Percentiles rank a stretch among this genome's conserved stretches.
These are phyloP conservation scores for Odocoileus hemionus DNA, from an alignment of 2,113 vertebrate species.

Conservation along the genomic window DNA sequence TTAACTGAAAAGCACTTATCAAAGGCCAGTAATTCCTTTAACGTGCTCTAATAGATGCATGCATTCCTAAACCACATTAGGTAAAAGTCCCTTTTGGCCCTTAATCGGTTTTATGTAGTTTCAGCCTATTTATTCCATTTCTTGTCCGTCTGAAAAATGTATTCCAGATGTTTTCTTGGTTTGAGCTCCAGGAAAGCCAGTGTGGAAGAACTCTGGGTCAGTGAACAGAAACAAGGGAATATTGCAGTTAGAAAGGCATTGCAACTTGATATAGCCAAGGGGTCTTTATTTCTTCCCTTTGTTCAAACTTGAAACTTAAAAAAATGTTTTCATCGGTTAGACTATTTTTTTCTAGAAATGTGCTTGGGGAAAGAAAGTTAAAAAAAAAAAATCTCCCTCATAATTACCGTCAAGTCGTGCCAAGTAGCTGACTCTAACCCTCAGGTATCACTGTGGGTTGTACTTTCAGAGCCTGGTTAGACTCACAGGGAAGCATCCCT, in stretches of 20 bases:
- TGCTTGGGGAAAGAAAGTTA: background rate
- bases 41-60: background rate
- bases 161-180: slow-evolving; percentile 58
- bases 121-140: slow-evolving; percentile 18
- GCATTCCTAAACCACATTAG: background rate
- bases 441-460: background rate
- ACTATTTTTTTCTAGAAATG: background rate
- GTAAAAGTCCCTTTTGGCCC: background rate
- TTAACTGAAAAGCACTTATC: background rate
- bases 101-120: background rate
- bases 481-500: background rate
- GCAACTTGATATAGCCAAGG: slow-evolving; percentile 28
- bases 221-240: slow-evolving; percentile 20
- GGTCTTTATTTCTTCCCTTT: background rate
- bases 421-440: background rate
- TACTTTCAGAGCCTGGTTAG: background rate
- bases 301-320: background rate
- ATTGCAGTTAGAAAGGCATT: slow-evolving; percentile 30
- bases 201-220: slow-evolving; percentile 40
- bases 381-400: background rate
- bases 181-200: slow-evolving; percentile 37
- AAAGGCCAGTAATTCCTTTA: background rate
- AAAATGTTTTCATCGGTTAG: background rate
- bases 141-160: slow-evolving; percentile 11
- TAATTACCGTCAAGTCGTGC: background rate